Evolutionary conservation across 2,113 vertebrate species (phyloP), one percentile per base, ranked within the genome.

Genomic region (Falcunculus frontatus): DNA sequence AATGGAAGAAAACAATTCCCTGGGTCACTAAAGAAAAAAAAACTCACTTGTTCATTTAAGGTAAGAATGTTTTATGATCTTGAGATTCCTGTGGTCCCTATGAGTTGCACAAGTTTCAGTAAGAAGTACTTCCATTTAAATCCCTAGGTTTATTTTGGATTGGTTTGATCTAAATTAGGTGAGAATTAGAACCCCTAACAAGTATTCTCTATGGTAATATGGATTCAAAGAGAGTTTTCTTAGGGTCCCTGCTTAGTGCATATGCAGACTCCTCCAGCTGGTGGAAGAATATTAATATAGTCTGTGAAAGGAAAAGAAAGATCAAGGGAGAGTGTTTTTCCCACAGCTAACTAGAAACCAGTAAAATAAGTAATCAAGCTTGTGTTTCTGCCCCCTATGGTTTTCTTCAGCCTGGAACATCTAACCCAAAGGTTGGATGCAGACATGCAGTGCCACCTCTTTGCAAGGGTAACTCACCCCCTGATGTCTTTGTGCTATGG

Each of bases 391-490:
- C 8, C 32, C 8, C 3, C 7, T 44, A 3, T 30, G 20, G 18
- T 74, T 89, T 63, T 69, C 15, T 49, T 42, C 14, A 69, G 9
- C 6, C 62, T 59, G 27, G 7, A 90, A 35, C 16, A n/a, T n/a
- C n/a, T 47, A 44, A 33, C 29, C 47, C 35, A 64, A 55, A 27
- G 15, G 33, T 37, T 79, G 37, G 47, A 68, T 64, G 19, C 27
- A 87, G 23, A 39, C 4, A 13, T 7, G 4, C 21, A 74, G 7
- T 49, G 17, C 0, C 1, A n/a, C n/a, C 4, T 62, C 8, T 59
- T n/a, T 60, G 33, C 37, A 49, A 29, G 21, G 44, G 47, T 60
- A 88, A 56, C 10, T 44, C 76, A 13, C 3, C 7, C 33, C 5
- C 25, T 17, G 16, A 49, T 12, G 7, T 65, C 49, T 82, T 81